These are phyloP conservation scores for Volucella inanis DNA, from an alignment of 2,888 invertebrate species.

Conservation along the genomic window DNA sequence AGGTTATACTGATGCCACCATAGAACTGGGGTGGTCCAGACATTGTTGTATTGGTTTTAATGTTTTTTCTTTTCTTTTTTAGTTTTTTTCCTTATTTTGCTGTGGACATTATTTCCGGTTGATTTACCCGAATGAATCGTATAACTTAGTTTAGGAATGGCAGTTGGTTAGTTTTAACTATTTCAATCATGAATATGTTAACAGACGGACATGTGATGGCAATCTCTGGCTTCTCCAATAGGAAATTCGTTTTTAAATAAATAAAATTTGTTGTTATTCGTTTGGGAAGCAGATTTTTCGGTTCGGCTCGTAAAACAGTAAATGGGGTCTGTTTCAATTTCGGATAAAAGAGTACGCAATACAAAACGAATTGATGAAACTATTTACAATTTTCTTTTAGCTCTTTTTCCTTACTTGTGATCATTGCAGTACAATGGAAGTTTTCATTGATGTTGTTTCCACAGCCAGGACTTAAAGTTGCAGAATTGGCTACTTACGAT, in stretches of 20 bases:
- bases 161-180: not conserved
- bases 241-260: conserved; percentile 20
- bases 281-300: not conserved
- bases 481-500: too few relatives aligned
- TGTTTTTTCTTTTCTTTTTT: conserved; percentile 3
- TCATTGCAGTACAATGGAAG: too few relatives aligned
- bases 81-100: conserved; percentile 1
- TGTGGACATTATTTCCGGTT: conserved; percentile 66
- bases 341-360: not conserved
- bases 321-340: conserved; percentile 8
- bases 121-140: conserved; percentile 67
- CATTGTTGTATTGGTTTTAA: conserved; percentile 52
- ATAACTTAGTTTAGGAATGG: not conserved
- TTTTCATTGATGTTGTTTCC: too few relatives aligned
- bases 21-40: conserved; percentile 16
- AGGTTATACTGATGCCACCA: conserved; percentile 58
- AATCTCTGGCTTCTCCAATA: conserved; percentile 25
- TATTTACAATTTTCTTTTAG: too few relatives aligned
- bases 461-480: too few relatives aligned
- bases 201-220: not conserved
- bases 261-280: not conserved
- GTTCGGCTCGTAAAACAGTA: conserved; percentile 48
- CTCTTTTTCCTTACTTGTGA: too few relatives aligned
- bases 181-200: conserved; percentile 12
- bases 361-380: not conserved